These are phyloP conservation scores for Apaloderma vittatum DNA, from an alignment of 2,113 vertebrate species.

Conservation along the genomic window DNA sequence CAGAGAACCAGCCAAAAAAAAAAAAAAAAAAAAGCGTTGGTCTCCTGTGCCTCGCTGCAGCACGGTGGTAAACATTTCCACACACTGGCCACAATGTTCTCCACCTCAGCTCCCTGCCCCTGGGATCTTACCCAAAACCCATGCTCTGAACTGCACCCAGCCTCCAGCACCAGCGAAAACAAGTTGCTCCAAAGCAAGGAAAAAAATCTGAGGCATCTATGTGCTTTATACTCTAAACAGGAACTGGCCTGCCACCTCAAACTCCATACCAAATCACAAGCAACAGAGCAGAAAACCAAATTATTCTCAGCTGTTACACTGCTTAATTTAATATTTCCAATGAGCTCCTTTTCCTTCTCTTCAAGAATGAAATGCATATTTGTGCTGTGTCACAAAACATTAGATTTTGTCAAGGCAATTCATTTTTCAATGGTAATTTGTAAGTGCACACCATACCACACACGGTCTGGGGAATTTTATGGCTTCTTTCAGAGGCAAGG, in stretches of 20 bases:
- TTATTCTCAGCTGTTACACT: slow-evolving; percentile 96
- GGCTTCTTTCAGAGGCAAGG: slow-evolving; percentile 20
- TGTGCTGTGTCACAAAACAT: slow-evolving; percentile 94
- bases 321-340: slow-evolving; percentile 99
- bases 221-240: slow-evolving; percentile 57
- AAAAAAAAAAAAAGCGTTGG: background rate
- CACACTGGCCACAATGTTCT: background rate
- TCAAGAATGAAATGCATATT: slow-evolving; percentile 87
- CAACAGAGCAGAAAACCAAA: slow-evolving; percentile 98
- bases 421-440: slow-evolving; percentile 89
- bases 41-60: background rate
- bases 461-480: slow-evolving; percentile 61
- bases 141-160: background rate
- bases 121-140: background rate
- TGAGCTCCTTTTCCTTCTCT: slow-evolving; percentile 85
- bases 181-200: background rate
- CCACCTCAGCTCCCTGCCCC: background rate
- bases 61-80: accelerated
- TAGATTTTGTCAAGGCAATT: slow-evolving; percentile 89
- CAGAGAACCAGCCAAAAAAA: background rate
- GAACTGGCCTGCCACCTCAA: slow-evolving; percentile 81
- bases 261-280: slow-evolving; percentile 85
- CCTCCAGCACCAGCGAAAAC: background rate
- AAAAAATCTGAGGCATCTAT: background rate
- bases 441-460: slow-evolving; percentile 73